Conservation (phyloP, 1,140 invertebrate genomes). For the Monochamus saltuarius region DNA sequence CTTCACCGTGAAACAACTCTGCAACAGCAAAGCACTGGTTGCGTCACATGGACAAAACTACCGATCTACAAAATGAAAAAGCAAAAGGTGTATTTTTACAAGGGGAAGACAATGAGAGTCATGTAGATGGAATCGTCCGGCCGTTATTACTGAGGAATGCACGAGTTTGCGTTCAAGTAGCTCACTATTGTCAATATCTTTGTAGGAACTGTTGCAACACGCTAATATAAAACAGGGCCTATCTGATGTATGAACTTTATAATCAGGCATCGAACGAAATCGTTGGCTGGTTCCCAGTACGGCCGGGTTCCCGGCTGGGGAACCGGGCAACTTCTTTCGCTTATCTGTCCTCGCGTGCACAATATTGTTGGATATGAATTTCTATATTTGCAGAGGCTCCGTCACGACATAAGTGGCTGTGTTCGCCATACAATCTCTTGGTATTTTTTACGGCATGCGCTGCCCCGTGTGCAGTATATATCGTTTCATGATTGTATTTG, state of each 20-base stretch:
- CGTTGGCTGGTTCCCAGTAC: constrained; percentile 20
- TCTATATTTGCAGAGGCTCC: constrained; percentile 27
- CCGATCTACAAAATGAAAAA: constrained; percentile 1
- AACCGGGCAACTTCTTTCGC: constrained; percentile 8
- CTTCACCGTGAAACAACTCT: too few species aligned
- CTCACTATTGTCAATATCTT: constrained; percentile 31
- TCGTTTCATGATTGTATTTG: too few species aligned
- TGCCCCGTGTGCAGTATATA: too few species aligned
- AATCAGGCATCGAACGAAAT: constrained; percentile 27
- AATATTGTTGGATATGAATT: constrained; percentile 28
- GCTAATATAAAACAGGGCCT: constrained; percentile 29
- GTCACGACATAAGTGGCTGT: constrained; percentile 18
- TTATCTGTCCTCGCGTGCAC: constrained; percentile 24
- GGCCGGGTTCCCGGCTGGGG: not conserved
- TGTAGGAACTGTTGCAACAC: constrained; percentile 22
- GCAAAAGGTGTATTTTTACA: constrained; percentile 17
- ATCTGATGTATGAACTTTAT: constrained; percentile 31
- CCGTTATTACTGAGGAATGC: constrained; percentile 25
- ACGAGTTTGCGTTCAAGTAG: constrained; percentile 27
- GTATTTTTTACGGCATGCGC: too few species aligned
- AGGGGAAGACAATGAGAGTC: constrained; percentile 15
- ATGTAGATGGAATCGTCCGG: constrained; percentile 23
- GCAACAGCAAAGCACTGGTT: too few species aligned
- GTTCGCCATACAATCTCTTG: not conserved
- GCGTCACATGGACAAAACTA: too few species aligned